phyloP scores from a whole-genome alignment of 2,113 vertebrate species.

The Phocoena phocoena region DNA sequence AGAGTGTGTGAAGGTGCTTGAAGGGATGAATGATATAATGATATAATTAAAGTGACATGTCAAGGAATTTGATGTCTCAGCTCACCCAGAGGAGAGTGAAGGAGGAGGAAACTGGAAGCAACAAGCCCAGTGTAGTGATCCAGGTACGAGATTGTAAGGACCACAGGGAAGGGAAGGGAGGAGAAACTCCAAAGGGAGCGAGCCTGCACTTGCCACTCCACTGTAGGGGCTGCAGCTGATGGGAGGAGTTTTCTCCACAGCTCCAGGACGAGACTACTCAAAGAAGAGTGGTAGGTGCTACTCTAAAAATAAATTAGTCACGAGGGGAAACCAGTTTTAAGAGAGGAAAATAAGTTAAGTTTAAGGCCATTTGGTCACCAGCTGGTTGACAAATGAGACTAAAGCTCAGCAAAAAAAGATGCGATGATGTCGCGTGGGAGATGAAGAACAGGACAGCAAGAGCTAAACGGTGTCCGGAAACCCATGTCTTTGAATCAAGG shows the following conservation, averaged over 20 bases:
- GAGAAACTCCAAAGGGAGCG: neutral
- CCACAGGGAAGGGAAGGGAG: no score
- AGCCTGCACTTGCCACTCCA: neutral
- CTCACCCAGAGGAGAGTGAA: neutral
- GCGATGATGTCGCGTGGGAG: fast-evolving
- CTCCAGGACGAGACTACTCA: neutral
- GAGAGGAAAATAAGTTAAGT: neutral
- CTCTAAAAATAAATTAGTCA: neutral
- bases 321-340: neutral
- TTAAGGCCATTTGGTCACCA: neutral
- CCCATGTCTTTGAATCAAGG: neutral
- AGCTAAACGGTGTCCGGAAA: neutral
- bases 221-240: neutral
- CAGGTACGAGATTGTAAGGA: fast-evolving
- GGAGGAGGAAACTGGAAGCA: neutral
- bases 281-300: neutral
- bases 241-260: neutral
- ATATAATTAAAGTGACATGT: neutral
- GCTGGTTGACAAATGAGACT: neutral
- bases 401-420: neutral
- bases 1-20: neutral
- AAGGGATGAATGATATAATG: neutral
- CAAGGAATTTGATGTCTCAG: neutral
- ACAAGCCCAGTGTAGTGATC: neutral
- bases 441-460: neutral